A percentile compares a stretch with the other conserved stretches of the same genome.
phyloP scores from a whole-genome alignment of 2,113 vertebrate genomes.

The Trochalopteron elliotii region DNA sequence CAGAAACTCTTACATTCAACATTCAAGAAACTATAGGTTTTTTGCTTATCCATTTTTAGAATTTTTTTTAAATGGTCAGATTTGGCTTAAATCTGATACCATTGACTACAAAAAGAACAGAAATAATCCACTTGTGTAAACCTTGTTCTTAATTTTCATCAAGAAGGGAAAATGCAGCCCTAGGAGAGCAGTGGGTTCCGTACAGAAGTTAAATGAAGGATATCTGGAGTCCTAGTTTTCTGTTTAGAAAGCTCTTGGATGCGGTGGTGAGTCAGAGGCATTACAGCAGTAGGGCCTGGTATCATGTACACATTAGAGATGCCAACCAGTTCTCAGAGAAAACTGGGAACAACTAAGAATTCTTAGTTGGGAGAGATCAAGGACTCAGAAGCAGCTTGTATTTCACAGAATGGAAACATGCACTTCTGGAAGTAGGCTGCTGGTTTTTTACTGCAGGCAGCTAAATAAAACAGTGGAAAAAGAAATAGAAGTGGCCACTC shows the following conservation, averaged over 20 bases:
- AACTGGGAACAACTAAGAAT: not conserved
- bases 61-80: not conserved
- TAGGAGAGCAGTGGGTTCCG: not conserved
- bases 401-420: constrained; percentile 14
- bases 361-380: not conserved
- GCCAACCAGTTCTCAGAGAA: not conserved
- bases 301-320: not conserved
- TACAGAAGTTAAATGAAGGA: not conserved
- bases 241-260: not conserved
- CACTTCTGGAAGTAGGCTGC: not conserved
- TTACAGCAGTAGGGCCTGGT: not conserved
- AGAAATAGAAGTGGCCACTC: not conserved
- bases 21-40: not conserved
- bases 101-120: not conserved
- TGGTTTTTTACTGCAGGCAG: not conserved
- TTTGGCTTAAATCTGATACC: not conserved
- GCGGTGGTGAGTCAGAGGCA: not conserved
- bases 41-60: not conserved
- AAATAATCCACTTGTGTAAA: not conserved
- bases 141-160: not conserved
- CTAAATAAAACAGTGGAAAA: constrained; percentile 56
- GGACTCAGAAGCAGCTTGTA: not conserved
- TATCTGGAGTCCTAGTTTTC: not conserved
- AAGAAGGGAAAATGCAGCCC: not conserved
- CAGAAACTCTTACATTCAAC: not conserved